A percentile compares a stretch with the other conserved stretches of the same genome.
These are phyloP conservation scores for Puffinus mauretanicus DNA, from an alignment of 2,113 vertebrate species.

Conservation along the genomic window DNA sequence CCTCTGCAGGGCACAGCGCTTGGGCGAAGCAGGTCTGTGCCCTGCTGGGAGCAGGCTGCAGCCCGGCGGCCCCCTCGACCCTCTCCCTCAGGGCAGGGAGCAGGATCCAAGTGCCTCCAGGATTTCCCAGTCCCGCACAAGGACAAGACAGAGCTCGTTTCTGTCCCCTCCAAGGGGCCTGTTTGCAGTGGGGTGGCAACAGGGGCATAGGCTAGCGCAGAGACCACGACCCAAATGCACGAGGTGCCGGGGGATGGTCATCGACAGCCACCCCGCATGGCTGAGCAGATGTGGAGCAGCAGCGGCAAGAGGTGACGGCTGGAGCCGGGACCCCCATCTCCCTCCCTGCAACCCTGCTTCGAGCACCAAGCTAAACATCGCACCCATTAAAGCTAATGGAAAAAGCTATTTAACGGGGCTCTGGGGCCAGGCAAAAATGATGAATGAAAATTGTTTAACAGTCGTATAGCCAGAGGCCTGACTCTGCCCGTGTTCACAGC, in stretches of 20 bases:
- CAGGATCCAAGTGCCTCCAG: not conserved
- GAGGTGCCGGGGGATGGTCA: accelerated
- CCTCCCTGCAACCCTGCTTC: not conserved
- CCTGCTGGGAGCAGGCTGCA: not conserved
- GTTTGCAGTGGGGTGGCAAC: not conserved
- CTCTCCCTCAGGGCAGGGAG: not conserved
- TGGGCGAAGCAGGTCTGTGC: not conserved
- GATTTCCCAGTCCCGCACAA: not conserved
- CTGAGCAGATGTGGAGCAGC: not conserved
- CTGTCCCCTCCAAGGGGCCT: not conserved
- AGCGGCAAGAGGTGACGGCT: not conserved
- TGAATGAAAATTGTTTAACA: not conserved
- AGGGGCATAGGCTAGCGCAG: not conserved
- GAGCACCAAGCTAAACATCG: not conserved
- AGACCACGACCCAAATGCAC: not conserved
- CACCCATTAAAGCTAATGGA: not conserved
- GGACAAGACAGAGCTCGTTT: not conserved
- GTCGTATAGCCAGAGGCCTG: not conserved
- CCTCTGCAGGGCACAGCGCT: not conserved
- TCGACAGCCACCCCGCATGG: accelerated
- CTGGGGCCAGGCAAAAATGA: not conserved
- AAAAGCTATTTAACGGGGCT: not conserved
- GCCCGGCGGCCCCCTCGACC: accelerated
- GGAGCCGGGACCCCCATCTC: not conserved
- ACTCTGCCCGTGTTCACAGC: not conserved